phyloP scores from a whole-genome alignment of 2,113 vertebrate species.

The Microcebus griseorufus region DNA sequence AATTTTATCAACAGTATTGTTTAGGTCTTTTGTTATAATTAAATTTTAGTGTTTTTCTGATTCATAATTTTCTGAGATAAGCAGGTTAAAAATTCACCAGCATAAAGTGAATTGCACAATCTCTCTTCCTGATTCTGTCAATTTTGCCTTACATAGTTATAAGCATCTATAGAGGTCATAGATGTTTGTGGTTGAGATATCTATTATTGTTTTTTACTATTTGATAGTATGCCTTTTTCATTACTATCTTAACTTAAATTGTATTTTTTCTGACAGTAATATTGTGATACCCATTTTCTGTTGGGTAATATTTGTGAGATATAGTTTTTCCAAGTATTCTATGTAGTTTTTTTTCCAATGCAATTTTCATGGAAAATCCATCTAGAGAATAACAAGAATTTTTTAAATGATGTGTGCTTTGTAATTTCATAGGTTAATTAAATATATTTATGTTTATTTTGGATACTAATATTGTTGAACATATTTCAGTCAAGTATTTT shows the following conservation, averaged over 20 bases:
- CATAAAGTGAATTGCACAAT: neutral
- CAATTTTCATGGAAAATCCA: neutral
- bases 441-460: neutral
- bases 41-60: neutral
- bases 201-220: neutral
- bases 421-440: neutral
- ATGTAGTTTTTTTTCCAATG: neutral
- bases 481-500: neutral
- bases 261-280: neutral
- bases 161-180: neutral
- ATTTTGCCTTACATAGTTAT: neutral
- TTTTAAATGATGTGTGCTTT: neutral
- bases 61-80: neutral
- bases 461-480: neutral
- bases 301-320: neutral
- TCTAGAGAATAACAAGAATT: neutral
- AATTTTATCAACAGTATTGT: neutral
- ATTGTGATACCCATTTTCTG: neutral
- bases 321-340: neutral
- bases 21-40: neutral
- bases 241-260: neutral
- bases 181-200: neutral
- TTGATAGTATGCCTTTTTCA: neutral
- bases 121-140: neutral
- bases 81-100: neutral